These are phyloP conservation scores for Drosophila pandora DNA, from an alignment of 1,140 invertebrate genomes.

Conservation along the genomic window DNA sequence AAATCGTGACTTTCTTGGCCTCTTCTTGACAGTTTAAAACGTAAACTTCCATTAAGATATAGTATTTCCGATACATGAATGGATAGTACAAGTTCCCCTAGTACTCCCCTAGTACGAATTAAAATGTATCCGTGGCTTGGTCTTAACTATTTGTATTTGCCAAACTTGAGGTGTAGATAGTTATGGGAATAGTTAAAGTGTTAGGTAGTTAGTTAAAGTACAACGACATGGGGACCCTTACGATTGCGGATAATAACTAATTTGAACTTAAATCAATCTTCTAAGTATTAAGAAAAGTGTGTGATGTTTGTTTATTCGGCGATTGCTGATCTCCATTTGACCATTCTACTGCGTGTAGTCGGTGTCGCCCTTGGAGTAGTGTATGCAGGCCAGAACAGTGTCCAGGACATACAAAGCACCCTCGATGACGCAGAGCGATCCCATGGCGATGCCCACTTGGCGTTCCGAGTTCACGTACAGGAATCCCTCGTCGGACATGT, in stretches of 20 bases:
- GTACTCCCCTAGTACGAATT: neutral
- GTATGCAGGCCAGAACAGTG: constrained; percentile 89
- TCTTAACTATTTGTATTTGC: constrained; percentile 71
- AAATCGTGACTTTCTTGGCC: neutral
- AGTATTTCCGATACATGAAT: neutral
- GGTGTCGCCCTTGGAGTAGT: constrained; percentile 88
- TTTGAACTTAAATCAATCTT: constrained; percentile 73
- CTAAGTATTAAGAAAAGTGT: constrained; percentile 49
- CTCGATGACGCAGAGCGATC: constrained; percentile 90
- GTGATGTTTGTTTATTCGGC: constrained; percentile 55
- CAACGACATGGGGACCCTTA: constrained; percentile 47
- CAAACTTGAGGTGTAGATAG: constrained; percentile 15
- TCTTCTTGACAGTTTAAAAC: too few species aligned
- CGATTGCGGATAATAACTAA: constrained; percentile 57
- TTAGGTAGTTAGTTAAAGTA: constrained; percentile 29
- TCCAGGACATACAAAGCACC: constrained; percentile 91
- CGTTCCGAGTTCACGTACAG: constrained; percentile 87
- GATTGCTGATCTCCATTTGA: constrained; percentile 29
- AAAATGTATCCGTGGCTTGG: constrained; percentile 22
- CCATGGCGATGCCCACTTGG: constrained; percentile 91
- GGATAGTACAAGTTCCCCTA: neutral
- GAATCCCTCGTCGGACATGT: constrained; percentile 90
- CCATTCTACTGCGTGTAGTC: constrained; percentile 62
- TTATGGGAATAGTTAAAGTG: constrained; percentile 22
- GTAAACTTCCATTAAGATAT: neutral